phyloP scores from a whole-genome alignment of 2,797 vertebrate species.

The Pelochelys cantorii region DNA sequence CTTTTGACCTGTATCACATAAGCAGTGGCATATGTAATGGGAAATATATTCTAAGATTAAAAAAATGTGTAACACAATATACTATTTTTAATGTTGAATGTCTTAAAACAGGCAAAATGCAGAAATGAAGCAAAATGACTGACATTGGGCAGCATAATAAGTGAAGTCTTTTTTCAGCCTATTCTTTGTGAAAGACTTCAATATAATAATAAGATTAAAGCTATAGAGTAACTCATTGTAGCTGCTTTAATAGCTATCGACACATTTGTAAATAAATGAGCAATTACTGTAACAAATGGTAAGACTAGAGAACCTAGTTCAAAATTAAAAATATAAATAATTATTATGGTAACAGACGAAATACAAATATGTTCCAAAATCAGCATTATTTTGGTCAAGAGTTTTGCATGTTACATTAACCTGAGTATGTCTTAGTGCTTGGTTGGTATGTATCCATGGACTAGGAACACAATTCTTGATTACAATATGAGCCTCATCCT shows the following conservation, averaged over 20 bases:
- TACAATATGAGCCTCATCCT: not conserved
- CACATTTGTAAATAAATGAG: not conserved
- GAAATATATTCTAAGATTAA: conserved; percentile 55
- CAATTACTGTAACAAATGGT: not conserved
- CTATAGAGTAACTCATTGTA: not conserved
- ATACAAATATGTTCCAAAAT: conserved; percentile 18
- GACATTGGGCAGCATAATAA: not conserved
- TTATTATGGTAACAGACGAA: not conserved
- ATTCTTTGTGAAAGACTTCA: not conserved
- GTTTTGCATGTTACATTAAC: conserved; percentile 7
- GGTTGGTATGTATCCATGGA: not conserved
- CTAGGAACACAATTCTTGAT: not conserved
- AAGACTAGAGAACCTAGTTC: not conserved
- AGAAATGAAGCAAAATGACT: conserved; percentile 3
- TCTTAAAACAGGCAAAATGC: conserved; percentile 3
- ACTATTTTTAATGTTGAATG: not conserved
- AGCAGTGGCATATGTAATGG: conserved; percentile 40
- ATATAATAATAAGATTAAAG: not conserved
- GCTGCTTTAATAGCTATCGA: not conserved
- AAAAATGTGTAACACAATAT: not conserved
- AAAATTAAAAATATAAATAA: not conserved
- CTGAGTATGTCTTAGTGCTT: not conserved
- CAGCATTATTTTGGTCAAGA: not conserved
- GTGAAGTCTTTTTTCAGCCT: conserved; percentile 7
- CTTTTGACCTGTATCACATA: conserved; percentile 54